phyloP scores from a whole-genome alignment of 2,888 invertebrate genomes.

The Machimus atricapillus region DNA sequence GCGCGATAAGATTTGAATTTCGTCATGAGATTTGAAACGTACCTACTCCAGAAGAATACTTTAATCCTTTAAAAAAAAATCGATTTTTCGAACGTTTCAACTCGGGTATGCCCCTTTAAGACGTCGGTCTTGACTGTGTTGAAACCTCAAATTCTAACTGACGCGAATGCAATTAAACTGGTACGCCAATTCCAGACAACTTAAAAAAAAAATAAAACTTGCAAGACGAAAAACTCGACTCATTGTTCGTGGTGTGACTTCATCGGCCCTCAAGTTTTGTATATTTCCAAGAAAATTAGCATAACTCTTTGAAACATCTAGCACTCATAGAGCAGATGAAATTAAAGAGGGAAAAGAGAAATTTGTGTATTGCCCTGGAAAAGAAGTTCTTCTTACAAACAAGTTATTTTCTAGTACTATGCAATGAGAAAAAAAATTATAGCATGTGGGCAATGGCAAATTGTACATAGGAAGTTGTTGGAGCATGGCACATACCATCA shows the following conservation, averaged over 20 bases:
- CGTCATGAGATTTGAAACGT: no score
- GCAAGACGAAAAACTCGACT: not conserved
- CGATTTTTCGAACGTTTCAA: no score
- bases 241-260: not conserved
- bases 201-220: not conserved
- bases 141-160: not conserved
- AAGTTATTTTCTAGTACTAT: not conserved
- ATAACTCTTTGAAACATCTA: not conserved
- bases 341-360: not conserved
- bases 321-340: not conserved
- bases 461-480: not conserved
- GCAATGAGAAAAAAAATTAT: not conserved
- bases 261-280: not conserved
- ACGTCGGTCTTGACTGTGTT: no score
- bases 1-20: no score
- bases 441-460: not conserved
- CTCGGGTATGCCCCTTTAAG: no score
- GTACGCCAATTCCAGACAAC: not conserved
- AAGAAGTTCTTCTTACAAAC: not conserved
- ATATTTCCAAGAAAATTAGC: not conserved
- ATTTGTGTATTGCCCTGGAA: not conserved
- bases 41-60: no score
- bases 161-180: not conserved
- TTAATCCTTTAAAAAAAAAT: no score
- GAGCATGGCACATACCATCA: not conserved